A percentile compares a stretch with the other conserved stretches of the same genome.
Evolutionary conservation across 2,797 vertebrate genomes (phyloP).

Genomic region (Remorina albescens): DNA sequence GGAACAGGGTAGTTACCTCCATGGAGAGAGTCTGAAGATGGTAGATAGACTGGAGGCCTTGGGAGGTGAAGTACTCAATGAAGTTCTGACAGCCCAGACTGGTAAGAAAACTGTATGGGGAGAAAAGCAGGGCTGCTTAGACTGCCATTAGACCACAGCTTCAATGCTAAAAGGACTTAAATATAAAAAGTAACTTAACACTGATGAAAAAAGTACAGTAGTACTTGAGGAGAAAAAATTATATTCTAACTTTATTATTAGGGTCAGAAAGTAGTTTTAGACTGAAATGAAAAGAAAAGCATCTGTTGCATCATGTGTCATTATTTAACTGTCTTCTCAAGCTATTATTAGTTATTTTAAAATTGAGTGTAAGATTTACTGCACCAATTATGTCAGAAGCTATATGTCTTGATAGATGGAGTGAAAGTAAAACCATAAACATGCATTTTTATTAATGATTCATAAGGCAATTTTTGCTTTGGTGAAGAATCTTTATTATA

Average conservation of each 20-base stretch:
- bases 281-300: slow-evolving; percentile 1
- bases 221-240: slow-evolving; percentile 17
- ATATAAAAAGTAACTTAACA: slow-evolving; percentile 4
- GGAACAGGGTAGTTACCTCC: slow-evolving; percentile 88
- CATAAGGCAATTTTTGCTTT: slow-evolving; percentile 84
- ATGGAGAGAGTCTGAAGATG: slow-evolving; percentile 98
- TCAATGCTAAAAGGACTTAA: slow-evolving; percentile 24
- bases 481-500: slow-evolving; percentile 88
- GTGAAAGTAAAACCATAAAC: slow-evolving; percentile 56
- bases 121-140: slow-evolving; percentile 86
- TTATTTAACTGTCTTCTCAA: slow-evolving; percentile 6
- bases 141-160: slow-evolving; percentile 53
- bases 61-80: slow-evolving; percentile 98
- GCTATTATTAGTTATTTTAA: slow-evolving; percentile 21
- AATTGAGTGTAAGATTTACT: background rate
- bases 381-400: slow-evolving; percentile 12
- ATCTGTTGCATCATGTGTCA: slow-evolving; percentile 2
- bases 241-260: background rate
- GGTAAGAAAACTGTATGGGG: slow-evolving; percentile 96
- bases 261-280: slow-evolving; percentile 26
- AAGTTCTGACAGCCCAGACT: slow-evolving; percentile 98
- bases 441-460: slow-evolving; percentile 85
- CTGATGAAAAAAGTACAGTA: slow-evolving; percentile 4
- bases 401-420: slow-evolving; percentile 37
- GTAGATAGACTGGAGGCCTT: slow-evolving; percentile 97